Evolutionary conservation across 2,113 vertebrate species (phyloP).

Genomic region (Tupaia tana): DNA sequence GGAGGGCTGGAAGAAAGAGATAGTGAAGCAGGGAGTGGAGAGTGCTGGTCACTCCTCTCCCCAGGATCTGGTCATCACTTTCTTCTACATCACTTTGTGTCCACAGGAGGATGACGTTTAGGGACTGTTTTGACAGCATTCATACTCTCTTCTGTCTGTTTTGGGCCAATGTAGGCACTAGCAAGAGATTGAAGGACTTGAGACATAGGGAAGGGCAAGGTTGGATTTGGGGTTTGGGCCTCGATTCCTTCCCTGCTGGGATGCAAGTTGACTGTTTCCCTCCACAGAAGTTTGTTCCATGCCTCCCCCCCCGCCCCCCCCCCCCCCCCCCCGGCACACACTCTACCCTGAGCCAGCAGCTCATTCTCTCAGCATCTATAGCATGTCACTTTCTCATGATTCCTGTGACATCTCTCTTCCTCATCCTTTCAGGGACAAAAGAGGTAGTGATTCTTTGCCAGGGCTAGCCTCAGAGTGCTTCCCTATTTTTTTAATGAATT

Average conservation of each 20-base stretch:
- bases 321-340: too few species aligned
- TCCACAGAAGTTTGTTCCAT: background rate
- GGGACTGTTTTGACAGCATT: rapidly evolving
- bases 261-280: too few species aligned
- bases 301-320: too few species aligned
- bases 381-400: background rate
- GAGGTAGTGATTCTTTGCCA: background rate
- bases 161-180: background rate
- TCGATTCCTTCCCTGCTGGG: background rate
- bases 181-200: background rate
- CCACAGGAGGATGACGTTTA: background rate
- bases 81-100: background rate
- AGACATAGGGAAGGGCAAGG: background rate
- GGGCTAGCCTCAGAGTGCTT: background rate
- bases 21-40: rapidly evolving
- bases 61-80: background rate
- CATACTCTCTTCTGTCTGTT: background rate
- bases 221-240: too few species aligned
- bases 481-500: background rate
- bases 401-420: background rate
- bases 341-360: too few species aligned
- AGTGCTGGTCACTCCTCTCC: rapidly evolving
- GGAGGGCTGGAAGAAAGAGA: background rate
- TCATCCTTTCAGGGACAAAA: background rate
- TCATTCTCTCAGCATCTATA: too few species aligned